These are phyloP conservation scores for Arnoldichthys spilopterus DNA, from an alignment of 2,797 vertebrate species.

Conservation along the genomic window DNA sequence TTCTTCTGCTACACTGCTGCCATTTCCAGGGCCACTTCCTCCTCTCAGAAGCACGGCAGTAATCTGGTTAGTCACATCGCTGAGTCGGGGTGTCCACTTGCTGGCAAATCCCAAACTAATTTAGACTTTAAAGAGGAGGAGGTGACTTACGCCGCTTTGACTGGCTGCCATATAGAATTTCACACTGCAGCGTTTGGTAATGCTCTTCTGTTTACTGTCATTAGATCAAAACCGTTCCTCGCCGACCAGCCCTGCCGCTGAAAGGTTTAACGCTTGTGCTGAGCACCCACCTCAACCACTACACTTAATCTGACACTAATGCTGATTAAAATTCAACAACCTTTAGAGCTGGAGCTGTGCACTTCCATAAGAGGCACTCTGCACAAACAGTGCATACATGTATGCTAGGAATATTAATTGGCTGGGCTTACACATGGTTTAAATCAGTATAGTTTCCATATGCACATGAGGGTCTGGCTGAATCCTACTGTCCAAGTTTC, in stretches of 20 bases:
- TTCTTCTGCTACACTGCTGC: slow-evolving; percentile 17
- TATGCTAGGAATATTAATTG: slow-evolving; percentile 20
- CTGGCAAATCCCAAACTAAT: slow-evolving; percentile 72
- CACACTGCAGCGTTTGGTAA: slow-evolving; percentile 58
- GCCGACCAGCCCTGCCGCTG: slow-evolving; percentile 41
- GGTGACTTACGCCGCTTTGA: slow-evolving; percentile 60
- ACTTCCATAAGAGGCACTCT: slow-evolving; percentile 19
- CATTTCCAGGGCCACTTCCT: slow-evolving; percentile 50
- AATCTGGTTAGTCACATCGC: slow-evolving; percentile 77
- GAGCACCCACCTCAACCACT: slow-evolving; percentile 49
- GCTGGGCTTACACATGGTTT: slow-evolving; percentile 21
- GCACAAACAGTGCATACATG: slow-evolving; percentile 23
- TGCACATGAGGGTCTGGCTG: background rate
- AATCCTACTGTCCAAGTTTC: background rate
- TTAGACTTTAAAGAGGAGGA: slow-evolving; percentile 64
- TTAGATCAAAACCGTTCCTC: slow-evolving; percentile 58
- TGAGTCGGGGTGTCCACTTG: slow-evolving; percentile 65
- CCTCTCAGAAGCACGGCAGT: slow-evolving; percentile 63
- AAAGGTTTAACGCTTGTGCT: slow-evolving; percentile 41
- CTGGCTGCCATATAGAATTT: slow-evolving; percentile 72
- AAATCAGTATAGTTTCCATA: slow-evolving; percentile 10
- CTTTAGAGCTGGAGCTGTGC: slow-evolving; percentile 36
- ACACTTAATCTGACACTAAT: slow-evolving; percentile 61
- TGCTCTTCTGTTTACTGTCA: slow-evolving; percentile 58
- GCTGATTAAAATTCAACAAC: slow-evolving; percentile 57